A percentile compares a stretch with the other conserved stretches of the same genome.
These are phyloP conservation scores for Tetramorium bicarinatum DNA, from an alignment of 2,888 invertebrate species.

Conservation along the genomic window DNA sequence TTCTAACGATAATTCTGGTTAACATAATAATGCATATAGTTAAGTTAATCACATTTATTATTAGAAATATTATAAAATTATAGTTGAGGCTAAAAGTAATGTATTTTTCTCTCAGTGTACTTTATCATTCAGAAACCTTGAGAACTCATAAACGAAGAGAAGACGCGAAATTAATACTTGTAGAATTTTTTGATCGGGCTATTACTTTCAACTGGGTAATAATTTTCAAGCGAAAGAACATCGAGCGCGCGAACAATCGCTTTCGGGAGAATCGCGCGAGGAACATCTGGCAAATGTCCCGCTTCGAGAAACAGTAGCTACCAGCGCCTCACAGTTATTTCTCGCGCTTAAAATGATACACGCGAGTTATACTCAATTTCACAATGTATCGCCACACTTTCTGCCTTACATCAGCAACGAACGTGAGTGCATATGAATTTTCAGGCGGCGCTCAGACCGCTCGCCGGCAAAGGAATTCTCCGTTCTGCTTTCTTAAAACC, in stretches of 20 bases:
- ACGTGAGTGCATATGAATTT: constrained; percentile 60
- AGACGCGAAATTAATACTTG: background rate
- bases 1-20: no score
- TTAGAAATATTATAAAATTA: no score
- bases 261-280: constrained; percentile 61
- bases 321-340: constrained; percentile 78
- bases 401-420: constrained; percentile 56
- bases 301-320: constrained; percentile 68
- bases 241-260: constrained; percentile 43
- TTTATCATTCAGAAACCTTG: background rate
- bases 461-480: constrained; percentile 41
- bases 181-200: background rate
- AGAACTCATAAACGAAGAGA: background rate
- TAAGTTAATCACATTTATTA: no score
- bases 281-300: constrained; percentile 83
- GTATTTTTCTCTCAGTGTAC: no score
- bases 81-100: no score
- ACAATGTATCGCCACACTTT: constrained; percentile 61
- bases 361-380: constrained; percentile 61
- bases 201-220: constrained; percentile 21
- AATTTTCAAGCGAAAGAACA: constrained; percentile 48
- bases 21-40: no score
- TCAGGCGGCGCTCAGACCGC: constrained; percentile 35
- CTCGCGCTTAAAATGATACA: constrained; percentile 76
- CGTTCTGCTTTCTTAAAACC: constrained; percentile 58